Base-by-base conservation (phyloP, 2,888 invertebrate species). In the Himalopsyche kuldschensis region DNA sequence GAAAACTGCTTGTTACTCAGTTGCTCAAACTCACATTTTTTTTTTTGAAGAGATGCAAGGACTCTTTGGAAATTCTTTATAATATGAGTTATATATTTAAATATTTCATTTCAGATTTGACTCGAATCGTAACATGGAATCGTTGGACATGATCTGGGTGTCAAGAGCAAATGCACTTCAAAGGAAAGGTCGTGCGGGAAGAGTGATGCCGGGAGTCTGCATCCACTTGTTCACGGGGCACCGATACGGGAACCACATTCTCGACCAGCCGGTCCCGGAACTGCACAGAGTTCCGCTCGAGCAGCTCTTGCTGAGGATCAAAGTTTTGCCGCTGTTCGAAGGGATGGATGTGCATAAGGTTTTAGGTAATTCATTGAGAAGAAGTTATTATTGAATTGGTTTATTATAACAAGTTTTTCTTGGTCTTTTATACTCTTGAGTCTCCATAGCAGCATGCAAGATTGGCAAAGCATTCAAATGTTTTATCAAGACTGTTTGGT, bases 121-220 rank as follows among this genome's bases (percentile, higher is more conserved):
- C 88, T 94, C 96, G 0, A 96, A 96, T 88, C 94, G 95, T 85
- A 97, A 97, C 88, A 96, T 97, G 96, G 96, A 96, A 87, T 96
- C 96, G 78, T 90, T 98, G 31, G 97, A 97, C 87, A 93, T 95
- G 0, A 96, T 96, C 1, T 98, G 98, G 97, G 97, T 97, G 8
- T 97, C 98, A 0, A 92, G 94, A 55, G 97, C 98, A 0, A 98
- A 98, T 90, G 97, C 97, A 0, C 91, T 95, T 86, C 98, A 99
- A 88, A 93, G 98, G 41, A 95, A 94, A 88, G 98, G 98, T 35
- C 93, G 98, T 77, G 98, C 98, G 17, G 98, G 98, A 0, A 94
- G 98, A 81, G 97, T 97, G 3, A 95, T 95, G 94, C 93, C 96
- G 0, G 98, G 98, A 0, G 94, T 97, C 32, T 97, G 96, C 88